Conservation (phyloP, 1,140 invertebrate species). For the Calliphora vicina region DNA sequence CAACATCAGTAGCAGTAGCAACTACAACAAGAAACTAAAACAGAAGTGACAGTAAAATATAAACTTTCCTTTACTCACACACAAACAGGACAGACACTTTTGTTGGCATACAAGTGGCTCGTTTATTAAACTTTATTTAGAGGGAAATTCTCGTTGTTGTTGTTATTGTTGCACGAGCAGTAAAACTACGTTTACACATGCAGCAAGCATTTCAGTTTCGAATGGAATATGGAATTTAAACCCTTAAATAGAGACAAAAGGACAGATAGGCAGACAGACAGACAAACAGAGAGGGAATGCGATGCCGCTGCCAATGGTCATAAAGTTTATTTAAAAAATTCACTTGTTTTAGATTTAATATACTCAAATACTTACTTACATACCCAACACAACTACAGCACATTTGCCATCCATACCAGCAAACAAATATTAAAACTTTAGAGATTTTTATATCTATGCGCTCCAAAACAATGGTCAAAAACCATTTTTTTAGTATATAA, state of each 20-base stretch:
- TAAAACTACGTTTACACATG: too few relatives aligned
- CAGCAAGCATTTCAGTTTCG: neutral
- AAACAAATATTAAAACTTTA: too few relatives aligned
- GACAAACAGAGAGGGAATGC: neutral
- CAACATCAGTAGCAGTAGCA: neutral
- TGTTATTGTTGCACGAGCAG: too few relatives aligned
- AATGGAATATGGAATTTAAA: neutral
- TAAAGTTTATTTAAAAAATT: neutral
- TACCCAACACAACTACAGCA: too few relatives aligned
- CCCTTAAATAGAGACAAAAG: neutral
- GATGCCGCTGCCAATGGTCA: neutral
- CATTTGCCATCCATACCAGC: too few relatives aligned
- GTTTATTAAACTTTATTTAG: neutral
- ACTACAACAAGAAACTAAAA: neutral
- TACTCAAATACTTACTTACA: neutral
- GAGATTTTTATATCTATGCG: too few relatives aligned
- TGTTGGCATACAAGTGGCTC: slow-evolving; percentile 15
- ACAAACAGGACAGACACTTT: neutral
- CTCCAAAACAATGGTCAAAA: too few relatives aligned
- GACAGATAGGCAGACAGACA: neutral
- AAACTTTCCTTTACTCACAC: neutral
- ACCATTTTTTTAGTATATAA: too few relatives aligned
- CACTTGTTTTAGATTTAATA: slow-evolving; percentile 1
- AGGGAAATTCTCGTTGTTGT: neutral
- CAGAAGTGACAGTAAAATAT: neutral